Evolutionary conservation across 2,888 invertebrate genomes (phyloP), one percentile per base, ranked within the genome.

Genomic region (Allophyes oxyacanthae): DNA sequence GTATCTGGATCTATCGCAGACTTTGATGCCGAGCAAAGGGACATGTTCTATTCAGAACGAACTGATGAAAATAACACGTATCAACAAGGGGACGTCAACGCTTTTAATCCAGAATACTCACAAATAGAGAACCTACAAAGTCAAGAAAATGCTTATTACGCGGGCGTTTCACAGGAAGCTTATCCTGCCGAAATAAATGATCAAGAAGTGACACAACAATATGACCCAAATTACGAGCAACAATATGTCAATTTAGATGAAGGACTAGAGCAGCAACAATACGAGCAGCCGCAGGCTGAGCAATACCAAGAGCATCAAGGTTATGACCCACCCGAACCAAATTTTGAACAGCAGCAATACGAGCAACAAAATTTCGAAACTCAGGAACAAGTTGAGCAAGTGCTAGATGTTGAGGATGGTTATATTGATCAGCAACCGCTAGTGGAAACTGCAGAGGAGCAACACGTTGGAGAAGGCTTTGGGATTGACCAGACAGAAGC

Each of bases 201-300:
- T 60, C 82, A 88, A 41, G 87, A 87, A 64, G 66, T 85, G 10
- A 75, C 78, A n/a, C 79, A 85, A 57, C 81, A 69, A 6, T 90
- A 90, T 57, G 91, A 92, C 65, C 89, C 82, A 56, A 82, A 69
- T 65, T 91, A 91, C 51, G 84, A 85, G 60, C 83, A 90, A 58
- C 90, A 92, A 68, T 90, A 91, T 66, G 54, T 62, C 5, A 53
- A 28, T 10, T 66, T 60, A 61, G 60, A 40, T 14, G 59, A 80
- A 42, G 59, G 42, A 43, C 72, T 26, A 61, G 78, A 69, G 13
- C 66, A 69, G 44, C 61, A 67, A 26, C 62, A 64, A 44, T 53
- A 70, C 9, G 55, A 70, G 7, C 55, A 66, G 20, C n/a, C n/a
- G n/a, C 57, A 65, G n/a, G 46, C 40, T 32, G 60, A 75, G 45